Evolutionary conservation across 2,888 invertebrate species (phyloP), one percentile per base, ranked within the genome.

Genomic region (Drosophila anomalata): DNA sequence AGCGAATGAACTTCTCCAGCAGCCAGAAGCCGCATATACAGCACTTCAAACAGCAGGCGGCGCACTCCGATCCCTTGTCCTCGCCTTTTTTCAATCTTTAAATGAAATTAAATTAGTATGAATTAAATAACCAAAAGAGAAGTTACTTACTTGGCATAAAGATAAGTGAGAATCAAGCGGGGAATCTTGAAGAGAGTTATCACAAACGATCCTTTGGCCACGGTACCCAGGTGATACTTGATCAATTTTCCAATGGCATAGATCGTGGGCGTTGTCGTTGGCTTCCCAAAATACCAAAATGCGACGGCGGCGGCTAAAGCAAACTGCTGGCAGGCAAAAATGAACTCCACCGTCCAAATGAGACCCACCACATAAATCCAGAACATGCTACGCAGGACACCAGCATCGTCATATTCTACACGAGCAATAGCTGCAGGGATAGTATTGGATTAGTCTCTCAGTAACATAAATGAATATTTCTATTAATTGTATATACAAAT

Each of bases 151-250:
- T 97, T 97, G 73, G 96, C 94, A 91, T 98, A 96, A n/a, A 98
- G 90, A 91, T 96, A 98, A 14, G 96, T 96, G 73, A 99, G 92
- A 77, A 98, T 95, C 1, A 98, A 93, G 51, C 99, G 93, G 14
- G 98, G 97, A 62, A 99, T 93, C 92, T 98, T 98, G 88, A 98
- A 96, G 53, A 98, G 92, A 0, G 98, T 98, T 69, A 99, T 97
- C 39, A 99, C 93, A 76, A 99, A 94, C 0, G 98, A 97, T 2
- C 99, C 99, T 87, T 98, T 96, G 0, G 98, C 99, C 4, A 98
- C 95, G 0, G 99, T 97, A 12, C 99, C 99, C 85, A 98, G 92
- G 91, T 99, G 98, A 89, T 98, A 99, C 88, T 96, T 95, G 6
- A 96, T 87, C 29, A 97, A 92, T 86, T 96, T 96, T 54, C 95